Percentiles rank a stretch among this genome's conserved stretches.
Evolutionary conservation across 2,113 vertebrate genomes (phyloP).

Genomic region (Heterocephalus glaber): DNA sequence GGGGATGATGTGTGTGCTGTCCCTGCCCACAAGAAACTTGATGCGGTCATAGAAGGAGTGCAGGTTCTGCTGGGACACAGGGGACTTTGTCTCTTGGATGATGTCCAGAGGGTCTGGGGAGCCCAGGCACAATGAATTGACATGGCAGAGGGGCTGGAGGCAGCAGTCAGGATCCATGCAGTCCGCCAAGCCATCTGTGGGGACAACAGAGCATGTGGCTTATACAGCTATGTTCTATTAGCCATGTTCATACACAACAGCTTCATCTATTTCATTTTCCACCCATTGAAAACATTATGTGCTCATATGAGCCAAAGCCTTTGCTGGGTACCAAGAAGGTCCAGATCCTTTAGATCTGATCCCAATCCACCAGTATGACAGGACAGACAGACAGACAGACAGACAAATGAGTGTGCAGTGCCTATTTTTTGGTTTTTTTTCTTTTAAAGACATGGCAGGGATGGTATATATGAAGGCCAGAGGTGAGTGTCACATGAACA

Average conservation of each 20-base stretch:
- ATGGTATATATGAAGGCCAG: background rate
- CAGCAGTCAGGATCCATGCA: slow-evolving; percentile 99
- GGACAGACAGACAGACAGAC: background rate
- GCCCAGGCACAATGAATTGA: slow-evolving; percentile 92
- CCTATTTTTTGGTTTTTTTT: no score
- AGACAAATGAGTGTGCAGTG: background rate
- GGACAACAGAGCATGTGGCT: slow-evolving; percentile 54
- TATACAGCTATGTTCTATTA: background rate
- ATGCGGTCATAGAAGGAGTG: slow-evolving; percentile 95
- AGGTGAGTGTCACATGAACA: background rate
- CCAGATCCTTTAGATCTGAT: background rate
- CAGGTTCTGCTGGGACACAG: slow-evolving; percentile 89
- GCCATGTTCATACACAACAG: background rate
- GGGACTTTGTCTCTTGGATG: slow-evolving; percentile 95
- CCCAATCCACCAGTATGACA: background rate
- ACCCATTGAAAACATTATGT: background rate
- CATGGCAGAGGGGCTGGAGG: slow-evolving; percentile 94
- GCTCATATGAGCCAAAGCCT: background rate
- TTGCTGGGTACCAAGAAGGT: background rate
- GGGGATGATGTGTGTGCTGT: slow-evolving; percentile 94
- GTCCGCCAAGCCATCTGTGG: slow-evolving; percentile 94
- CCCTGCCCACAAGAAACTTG: slow-evolving; percentile 95
- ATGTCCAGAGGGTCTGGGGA: slow-evolving; percentile 97
- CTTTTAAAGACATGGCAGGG: background rate
- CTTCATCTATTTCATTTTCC: background rate